These are phyloP conservation scores for Synergus gifuensis DNA, from an alignment of 2,888 invertebrate genomes.

Conservation along the genomic window DNA sequence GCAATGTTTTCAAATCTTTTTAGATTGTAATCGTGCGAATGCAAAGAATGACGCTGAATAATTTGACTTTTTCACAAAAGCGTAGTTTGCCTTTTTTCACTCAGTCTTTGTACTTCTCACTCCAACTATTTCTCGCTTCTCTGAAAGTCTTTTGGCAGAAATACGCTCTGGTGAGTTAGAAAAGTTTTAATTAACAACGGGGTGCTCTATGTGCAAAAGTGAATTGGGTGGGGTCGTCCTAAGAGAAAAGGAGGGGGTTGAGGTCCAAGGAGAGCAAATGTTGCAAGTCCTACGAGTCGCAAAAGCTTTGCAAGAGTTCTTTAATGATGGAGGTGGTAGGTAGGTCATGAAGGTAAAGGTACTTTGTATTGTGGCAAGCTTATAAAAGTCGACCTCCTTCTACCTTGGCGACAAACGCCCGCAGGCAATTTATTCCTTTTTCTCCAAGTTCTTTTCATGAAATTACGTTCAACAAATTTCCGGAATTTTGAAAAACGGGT, in stretches of 20 bases:
- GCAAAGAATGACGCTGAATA: not conserved
- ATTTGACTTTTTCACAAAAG: slow-evolving; percentile 15
- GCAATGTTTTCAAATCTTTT: slow-evolving; percentile 4
- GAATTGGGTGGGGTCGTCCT: not conserved
- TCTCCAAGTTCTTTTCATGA: slow-evolving; percentile 3
- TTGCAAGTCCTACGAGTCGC: not conserved
- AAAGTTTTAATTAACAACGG: slow-evolving; percentile 36
- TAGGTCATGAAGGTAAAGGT: slow-evolving; percentile 5
- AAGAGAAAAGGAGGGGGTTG: not conserved
- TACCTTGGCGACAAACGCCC: slow-evolving; percentile 6
- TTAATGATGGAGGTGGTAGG: not conserved
- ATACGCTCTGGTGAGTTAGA: not conserved
- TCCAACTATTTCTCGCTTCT: slow-evolving; percentile 9
- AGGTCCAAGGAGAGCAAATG: not conserved
- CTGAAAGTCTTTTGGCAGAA: slow-evolving; percentile 10
- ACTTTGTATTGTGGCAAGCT: slow-evolving; percentile 40
- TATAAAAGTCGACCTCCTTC: slow-evolving; percentile 39
- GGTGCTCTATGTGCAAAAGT: not conserved
- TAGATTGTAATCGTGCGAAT: not conserved
- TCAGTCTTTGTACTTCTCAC: not conserved
- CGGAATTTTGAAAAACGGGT: not conserved
- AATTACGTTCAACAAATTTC: slow-evolving; percentile 10
- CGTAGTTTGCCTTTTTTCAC: not conserved
- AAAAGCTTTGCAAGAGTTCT: not conserved
- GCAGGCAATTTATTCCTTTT: not conserved